phyloP scores from a whole-genome alignment of 1,140 invertebrate species.

The Calliopsis andreniformis region DNA sequence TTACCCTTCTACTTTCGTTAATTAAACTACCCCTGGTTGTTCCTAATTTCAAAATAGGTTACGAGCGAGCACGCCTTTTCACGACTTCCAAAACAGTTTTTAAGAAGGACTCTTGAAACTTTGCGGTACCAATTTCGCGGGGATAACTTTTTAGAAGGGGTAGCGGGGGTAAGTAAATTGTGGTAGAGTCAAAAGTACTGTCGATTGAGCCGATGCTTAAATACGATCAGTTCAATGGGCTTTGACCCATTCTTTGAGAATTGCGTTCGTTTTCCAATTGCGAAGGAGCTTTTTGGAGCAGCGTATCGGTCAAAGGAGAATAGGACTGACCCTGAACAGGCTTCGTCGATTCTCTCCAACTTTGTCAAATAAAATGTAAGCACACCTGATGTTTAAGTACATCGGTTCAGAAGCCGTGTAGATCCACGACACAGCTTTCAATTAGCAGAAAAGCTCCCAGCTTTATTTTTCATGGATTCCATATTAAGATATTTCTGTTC shows the following conservation, averaged over 20 bases:
- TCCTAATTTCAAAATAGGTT: slow-evolving; percentile 35
- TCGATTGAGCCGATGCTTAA: background rate
- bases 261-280: no score
- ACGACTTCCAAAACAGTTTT: background rate
- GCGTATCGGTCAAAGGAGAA: no score
- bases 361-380: no score
- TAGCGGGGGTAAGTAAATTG: background rate
- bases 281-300: no score
- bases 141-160: slow-evolving; percentile 9
- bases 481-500: background rate
- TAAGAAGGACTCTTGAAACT: background rate
- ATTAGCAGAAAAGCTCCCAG: no score
- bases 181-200: background rate
- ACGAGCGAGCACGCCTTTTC: background rate
- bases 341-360: no score
- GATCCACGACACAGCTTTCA: no score
- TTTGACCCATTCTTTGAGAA: no score
- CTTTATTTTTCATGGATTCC: background rate
- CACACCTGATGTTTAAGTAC: no score
- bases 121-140: background rate
- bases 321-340: no score
- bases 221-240: no score
- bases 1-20: slow-evolving; percentile 21
- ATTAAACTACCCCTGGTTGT: background rate
- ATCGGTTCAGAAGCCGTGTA: no score